Evolutionary conservation across 37 sponge, comb jelly and placozoan species (phyloP), one percentile per base, ranked within the genome.

Genomic region (Beroe forskalii): DNA sequence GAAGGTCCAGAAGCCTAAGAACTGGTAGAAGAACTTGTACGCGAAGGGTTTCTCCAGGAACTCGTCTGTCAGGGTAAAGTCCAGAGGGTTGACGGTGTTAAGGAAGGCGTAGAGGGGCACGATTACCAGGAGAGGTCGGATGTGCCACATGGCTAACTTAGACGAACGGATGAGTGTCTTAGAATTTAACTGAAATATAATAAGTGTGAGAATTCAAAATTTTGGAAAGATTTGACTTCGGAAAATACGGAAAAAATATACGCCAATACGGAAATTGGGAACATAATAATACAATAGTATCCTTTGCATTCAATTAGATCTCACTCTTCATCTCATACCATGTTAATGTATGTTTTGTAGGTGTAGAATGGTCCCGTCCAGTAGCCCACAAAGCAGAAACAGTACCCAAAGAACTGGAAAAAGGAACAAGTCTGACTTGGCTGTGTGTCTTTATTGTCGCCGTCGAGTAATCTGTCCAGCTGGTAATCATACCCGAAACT

Each of bases 341-440:
- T 80, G 40, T 80, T 80, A 19, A 33, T 44, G 40, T 80, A 80
- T 8, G 86, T 80, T 17, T 25, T 12, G 55, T 80, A 80, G 3
- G 44, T 80, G 86, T 28, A 80, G 86, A 80, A 80, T 38, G 86
- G 86, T 38, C 86, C 86, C 1, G 86, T 80, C 86, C 86, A 80
- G 55, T 80, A 80, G 25, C 86, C 86, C 0, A 80, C 86, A 80
- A 80, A 80, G 42, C 86, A 80, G 55, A 80, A 80, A 48, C 86
- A 80, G 35, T 80, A 80, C 55, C 86, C 86, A 20, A 80, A 0
- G 48, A 38, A 80, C n/a, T 80, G 38, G 55, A 80, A 80, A 4
- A 80, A 38, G 6, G 86, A 41, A 25, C 24, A 44, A 27, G 17
- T 40, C 28, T 41, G 44, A 25, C 38, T 33, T 1, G 86, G 86